phyloP scores from a whole-genome alignment of 2,888 invertebrate species.

The Villa cingulata region DNA sequence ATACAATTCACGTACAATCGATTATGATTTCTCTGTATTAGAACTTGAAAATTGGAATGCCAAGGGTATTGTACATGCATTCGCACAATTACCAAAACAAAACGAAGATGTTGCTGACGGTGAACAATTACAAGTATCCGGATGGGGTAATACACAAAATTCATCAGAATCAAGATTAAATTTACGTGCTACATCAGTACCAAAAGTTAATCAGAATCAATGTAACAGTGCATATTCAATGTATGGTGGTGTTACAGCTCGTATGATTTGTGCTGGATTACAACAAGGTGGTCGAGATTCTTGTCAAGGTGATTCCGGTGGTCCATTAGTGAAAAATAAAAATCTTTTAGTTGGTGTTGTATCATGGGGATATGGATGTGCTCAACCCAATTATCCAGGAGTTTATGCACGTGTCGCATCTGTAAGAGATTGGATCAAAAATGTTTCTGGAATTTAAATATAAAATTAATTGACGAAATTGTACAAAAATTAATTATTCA shows the following conservation, averaged over 20 bases:
- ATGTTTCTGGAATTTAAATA: slow-evolving; percentile 13
- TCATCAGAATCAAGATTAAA: slow-evolving; percentile 15
- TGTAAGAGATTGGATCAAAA: slow-evolving; percentile 19
- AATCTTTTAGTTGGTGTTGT: slow-evolving; percentile 25
- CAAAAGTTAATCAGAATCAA: slow-evolving; percentile 21
- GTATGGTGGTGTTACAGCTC: slow-evolving; percentile 20
- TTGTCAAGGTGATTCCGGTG: slow-evolving; percentile 33
- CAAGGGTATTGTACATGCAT: slow-evolving; percentile 17
- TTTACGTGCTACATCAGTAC: slow-evolving; percentile 23
- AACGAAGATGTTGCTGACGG: slow-evolving; percentile 20
- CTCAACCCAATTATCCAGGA: slow-evolving; percentile 24
- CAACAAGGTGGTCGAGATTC: slow-evolving; percentile 19
- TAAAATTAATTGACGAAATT: too few species aligned
- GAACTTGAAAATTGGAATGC: slow-evolving; percentile 23
- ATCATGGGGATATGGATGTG: slow-evolving; percentile 33
- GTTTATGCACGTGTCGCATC: slow-evolving; percentile 26
- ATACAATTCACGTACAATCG: slow-evolving; percentile 30
- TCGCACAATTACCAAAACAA: slow-evolving; percentile 21
- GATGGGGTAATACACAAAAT: slow-evolving; percentile 28
- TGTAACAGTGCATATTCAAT: slow-evolving; percentile 20
- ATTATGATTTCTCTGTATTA: slow-evolving; percentile 36
- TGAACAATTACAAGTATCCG: slow-evolving; percentile 25
- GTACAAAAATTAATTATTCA: too few species aligned
- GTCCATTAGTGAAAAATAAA: slow-evolving; percentile 23
- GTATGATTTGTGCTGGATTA: slow-evolving; percentile 28